These are phyloP conservation scores for Tetragnatha versicolor DNA, from an alignment of 1,140 invertebrate species.

Conservation along the genomic window DNA sequence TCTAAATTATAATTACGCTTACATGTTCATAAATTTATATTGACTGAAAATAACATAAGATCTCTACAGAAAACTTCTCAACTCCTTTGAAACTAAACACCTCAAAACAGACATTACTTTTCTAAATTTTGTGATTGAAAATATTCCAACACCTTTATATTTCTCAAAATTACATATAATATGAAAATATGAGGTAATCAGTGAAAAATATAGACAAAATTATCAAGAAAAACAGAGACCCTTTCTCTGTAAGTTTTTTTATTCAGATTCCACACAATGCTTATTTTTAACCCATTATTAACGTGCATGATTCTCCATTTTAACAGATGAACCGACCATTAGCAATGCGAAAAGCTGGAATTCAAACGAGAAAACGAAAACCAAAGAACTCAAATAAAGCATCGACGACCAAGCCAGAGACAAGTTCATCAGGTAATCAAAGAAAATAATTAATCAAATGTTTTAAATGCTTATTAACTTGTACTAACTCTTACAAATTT, in stretches of 20 bases:
- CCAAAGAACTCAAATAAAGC: slow-evolving; percentile 52
- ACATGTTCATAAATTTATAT: no score
- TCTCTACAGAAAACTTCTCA: no score
- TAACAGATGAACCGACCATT: slow-evolving; percentile 65
- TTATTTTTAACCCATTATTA: background rate
- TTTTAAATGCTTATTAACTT: no score
- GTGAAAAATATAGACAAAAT: background rate
- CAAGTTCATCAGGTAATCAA: slow-evolving; percentile 7
- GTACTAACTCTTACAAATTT: no score
- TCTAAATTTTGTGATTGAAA: background rate
- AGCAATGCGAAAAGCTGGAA: slow-evolving; percentile 68
- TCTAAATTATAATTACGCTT: no score
- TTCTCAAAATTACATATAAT: background rate
- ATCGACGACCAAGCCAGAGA: background rate
- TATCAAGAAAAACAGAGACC: background rate
- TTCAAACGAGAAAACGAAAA: slow-evolving; percentile 67
- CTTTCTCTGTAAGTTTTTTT: background rate
- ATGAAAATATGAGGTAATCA: background rate
- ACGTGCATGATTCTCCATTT: background rate
- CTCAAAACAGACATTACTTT: no score
- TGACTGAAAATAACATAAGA: no score
- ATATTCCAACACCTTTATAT: background rate
- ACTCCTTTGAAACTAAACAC: no score
- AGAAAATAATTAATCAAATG: no score
- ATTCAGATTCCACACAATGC: background rate